Percentiles rank a stretch among this genome's conserved stretches.
Conservation (phyloP, 2,113 vertebrate species). For the Pelvicachromis taeniatus region DNA sequence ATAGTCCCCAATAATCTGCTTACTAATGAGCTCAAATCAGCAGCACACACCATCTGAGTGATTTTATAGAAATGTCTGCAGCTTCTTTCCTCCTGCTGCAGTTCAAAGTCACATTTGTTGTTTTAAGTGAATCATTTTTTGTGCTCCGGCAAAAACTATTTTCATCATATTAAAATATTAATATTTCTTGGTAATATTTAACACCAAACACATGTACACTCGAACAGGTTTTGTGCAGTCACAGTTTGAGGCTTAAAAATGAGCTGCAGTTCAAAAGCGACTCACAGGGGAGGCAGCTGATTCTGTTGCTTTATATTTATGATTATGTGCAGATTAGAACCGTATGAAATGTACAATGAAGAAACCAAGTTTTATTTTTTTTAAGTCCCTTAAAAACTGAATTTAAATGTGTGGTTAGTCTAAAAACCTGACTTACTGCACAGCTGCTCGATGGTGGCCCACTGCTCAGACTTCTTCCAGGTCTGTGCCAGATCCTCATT, state of each 20-base stretch:
- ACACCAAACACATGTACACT: background rate
- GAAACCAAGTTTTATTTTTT: no score
- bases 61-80: background rate
- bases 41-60: background rate
- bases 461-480: conserved; percentile 97
- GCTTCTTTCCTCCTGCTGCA: background rate
- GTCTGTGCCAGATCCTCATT: conserved; percentile 94
- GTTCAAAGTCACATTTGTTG: background rate
- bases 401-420: background rate
- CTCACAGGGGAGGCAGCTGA: accelerated
- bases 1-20: background rate
- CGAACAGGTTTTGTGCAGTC: accelerated
- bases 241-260: background rate
- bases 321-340: background rate
- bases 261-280: background rate
- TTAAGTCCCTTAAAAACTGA: background rate
- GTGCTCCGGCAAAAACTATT: no score
- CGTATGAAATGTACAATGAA: background rate
- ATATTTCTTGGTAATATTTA: background rate
- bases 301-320: background rate
- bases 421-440: conserved; percentile 81
- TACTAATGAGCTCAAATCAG: background rate
- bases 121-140: background rate
- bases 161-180: background rate
- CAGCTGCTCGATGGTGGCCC: conserved; percentile 98